Evolutionary conservation across 2,113 vertebrate species (phyloP), one percentile per base, ranked within the genome.

Genomic region (Cettia cetti): DNA sequence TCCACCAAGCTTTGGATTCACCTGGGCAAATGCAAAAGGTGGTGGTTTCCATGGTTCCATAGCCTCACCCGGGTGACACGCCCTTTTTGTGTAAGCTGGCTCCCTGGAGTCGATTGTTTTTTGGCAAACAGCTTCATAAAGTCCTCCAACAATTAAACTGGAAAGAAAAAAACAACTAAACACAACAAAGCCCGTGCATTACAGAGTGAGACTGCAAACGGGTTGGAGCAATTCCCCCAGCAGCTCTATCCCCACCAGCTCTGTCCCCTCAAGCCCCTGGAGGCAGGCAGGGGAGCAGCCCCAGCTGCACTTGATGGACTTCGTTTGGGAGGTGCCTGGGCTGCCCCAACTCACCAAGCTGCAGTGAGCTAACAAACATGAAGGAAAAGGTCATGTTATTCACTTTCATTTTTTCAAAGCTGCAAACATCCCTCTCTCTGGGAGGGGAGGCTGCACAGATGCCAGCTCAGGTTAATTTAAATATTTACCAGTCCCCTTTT

Each of bases 41-140:
- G 97, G 92, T 91, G 96, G 98, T 98, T 98, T 98, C 98, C 97
- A 97, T 98, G 97, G 98, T 95, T 98, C 96, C 95, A 84, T 49
- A 31, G 94, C 89, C 97, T 97, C 68, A 44, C 95, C 83, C 21
- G 64, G 86, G 93, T 4, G 97, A 97, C 98, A 98, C 98, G 88
- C 98, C 98, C 97, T 98, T 97, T 98, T 95, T 98, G 97, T 98
- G 96, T 97, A 97, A 98, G 97, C 97, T 97, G 96, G 95, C 96
- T 97, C 97, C 97, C 98, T 94, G 76, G 96, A 97, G 97, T 96
- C 96, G 86, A 97, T 97, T 98, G 98, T 97, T 97, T 98, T 98
- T 97, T 98, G 98, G 97, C 97, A 98, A 97, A 93, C 91, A 77
- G 95, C 95, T 98, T 89, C 76, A 91, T 97, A 98, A 98, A 98